Conservation (phyloP, 2,113 vertebrate species). For the Gymnogyps californianus region DNA sequence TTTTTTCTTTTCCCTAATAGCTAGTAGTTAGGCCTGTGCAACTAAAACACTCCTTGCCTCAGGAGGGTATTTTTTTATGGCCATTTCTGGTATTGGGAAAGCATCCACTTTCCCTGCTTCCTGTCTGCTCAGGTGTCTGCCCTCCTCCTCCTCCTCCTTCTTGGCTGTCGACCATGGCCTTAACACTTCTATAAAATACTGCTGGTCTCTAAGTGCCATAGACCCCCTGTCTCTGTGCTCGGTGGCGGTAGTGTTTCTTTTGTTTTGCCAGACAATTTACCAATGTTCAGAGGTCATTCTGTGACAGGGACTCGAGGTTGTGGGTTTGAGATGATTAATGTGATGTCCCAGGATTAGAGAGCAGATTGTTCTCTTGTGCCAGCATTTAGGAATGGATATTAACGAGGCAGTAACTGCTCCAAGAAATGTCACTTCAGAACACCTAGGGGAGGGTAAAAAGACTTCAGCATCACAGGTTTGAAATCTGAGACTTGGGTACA, state of each 20-base stretch:
- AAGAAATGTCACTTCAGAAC: neutral
- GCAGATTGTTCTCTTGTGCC: neutral
- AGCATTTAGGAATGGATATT: neutral
- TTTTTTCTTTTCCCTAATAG: neutral
- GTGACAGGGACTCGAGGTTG: neutral
- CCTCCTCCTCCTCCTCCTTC: neutral
- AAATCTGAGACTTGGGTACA: neutral
- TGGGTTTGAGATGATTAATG: neutral
- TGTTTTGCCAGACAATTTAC: neutral
- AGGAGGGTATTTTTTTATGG: neutral
- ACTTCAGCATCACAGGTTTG: slow-evolving; percentile 16
- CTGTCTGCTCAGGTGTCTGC: neutral
- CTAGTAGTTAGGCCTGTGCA: neutral
- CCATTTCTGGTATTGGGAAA: neutral
- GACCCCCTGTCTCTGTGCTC: neutral
- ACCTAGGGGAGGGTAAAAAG: slow-evolving; percentile 17
- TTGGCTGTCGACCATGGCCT: neutral
- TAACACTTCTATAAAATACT: neutral
- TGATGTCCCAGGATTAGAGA: neutral
- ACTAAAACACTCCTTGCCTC: neutral
- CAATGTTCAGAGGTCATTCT: neutral
- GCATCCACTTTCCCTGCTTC: neutral
- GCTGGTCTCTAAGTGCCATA: neutral
- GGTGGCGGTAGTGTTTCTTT: neutral
- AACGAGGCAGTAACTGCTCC: neutral